A percentile compares a stretch with the other conserved stretches of the same genome.
phyloP scores from a whole-genome alignment of 2,113 vertebrate species.

The Entomyzon cyanotis region DNA sequence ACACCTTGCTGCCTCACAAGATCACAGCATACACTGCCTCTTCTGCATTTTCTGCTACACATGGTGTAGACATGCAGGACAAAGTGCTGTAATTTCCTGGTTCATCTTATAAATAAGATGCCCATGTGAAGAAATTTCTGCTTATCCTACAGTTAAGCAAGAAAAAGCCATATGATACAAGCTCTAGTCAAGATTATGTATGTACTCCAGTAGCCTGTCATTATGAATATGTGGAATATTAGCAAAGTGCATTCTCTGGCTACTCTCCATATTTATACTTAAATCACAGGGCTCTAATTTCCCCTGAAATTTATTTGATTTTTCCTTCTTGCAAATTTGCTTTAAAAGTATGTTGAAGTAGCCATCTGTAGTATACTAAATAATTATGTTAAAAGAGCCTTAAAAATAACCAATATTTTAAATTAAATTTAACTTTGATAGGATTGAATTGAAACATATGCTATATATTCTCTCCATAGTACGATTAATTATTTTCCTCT shows the following conservation, averaged over 20 bases:
- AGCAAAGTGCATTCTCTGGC: constrained; percentile 59
- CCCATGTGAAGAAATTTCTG: neutral
- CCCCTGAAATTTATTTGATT: constrained; percentile 64
- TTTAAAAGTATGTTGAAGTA: constrained; percentile 67
- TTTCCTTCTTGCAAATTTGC: constrained; percentile 65
- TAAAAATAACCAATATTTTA: constrained; percentile 68
- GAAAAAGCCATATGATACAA: neutral
- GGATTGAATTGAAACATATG: constrained; percentile 49
- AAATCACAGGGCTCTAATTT: constrained; percentile 64
- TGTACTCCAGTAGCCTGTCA: constrained; percentile 41
- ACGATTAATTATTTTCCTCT: constrained; percentile 29
- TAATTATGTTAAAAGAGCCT: constrained; percentile 49
- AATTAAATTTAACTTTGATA: constrained; percentile 69
- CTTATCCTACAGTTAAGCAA: neutral
- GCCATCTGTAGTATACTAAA: constrained; percentile 48
- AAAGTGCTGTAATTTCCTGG: neutral
- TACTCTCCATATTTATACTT: constrained; percentile 57
- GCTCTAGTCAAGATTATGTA: constrained; percentile 7
- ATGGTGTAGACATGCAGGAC: neutral
- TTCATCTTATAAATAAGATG: neutral
- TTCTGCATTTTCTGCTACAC: neutral
- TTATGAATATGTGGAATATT: constrained; percentile 37
- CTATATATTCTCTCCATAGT: constrained; percentile 29
- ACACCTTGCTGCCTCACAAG: rapidly evolving
- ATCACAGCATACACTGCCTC: rapidly evolving